phyloP scores from a whole-genome alignment of 2,113 vertebrate species.

The Prunella fulvescens region DNA sequence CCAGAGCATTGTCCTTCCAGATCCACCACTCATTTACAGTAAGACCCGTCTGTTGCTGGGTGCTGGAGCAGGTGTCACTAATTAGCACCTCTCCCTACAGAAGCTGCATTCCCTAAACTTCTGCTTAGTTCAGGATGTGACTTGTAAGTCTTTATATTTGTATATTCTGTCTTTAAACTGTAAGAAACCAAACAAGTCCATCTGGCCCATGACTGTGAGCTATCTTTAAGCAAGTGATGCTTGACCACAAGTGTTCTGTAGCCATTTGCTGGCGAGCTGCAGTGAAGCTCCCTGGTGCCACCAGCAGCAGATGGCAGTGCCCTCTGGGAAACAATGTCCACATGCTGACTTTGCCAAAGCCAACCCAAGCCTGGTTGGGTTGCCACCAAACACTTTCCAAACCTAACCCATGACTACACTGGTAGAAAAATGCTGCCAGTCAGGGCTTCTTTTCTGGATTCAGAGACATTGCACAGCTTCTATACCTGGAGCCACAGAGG shows the following conservation, averaged over 20 bases:
- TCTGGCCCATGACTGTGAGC: not conserved
- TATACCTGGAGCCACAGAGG: not conserved
- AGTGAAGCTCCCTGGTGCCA: not conserved
- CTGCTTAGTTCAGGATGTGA: not conserved
- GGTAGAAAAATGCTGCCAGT: not conserved
- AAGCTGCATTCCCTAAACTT: not conserved
- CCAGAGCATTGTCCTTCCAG: conserved; percentile 25
- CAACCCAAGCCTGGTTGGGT: not conserved
- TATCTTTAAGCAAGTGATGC: not conserved
- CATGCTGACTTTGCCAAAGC: not conserved
- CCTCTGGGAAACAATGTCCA: conserved; percentile 1
- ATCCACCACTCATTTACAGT: conserved; percentile 29
- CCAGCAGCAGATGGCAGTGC: conserved; percentile 68
- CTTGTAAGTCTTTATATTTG: not conserved
- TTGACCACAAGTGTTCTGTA: fast-evolving
- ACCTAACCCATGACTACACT: not conserved
- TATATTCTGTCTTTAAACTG: not conserved
- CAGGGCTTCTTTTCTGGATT: conserved; percentile 2
- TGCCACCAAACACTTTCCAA: conserved; percentile 3
- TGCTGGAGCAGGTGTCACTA: conserved; percentile 38
- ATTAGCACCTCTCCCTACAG: conserved; percentile 13
- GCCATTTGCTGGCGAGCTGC: not conserved
- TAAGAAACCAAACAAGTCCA: not conserved
- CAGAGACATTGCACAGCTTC: not conserved
- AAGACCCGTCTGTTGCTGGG: conserved; percentile 35